Conservation (phyloP, 2,113 vertebrate species). For the Oreochromis niloticus region DNA sequence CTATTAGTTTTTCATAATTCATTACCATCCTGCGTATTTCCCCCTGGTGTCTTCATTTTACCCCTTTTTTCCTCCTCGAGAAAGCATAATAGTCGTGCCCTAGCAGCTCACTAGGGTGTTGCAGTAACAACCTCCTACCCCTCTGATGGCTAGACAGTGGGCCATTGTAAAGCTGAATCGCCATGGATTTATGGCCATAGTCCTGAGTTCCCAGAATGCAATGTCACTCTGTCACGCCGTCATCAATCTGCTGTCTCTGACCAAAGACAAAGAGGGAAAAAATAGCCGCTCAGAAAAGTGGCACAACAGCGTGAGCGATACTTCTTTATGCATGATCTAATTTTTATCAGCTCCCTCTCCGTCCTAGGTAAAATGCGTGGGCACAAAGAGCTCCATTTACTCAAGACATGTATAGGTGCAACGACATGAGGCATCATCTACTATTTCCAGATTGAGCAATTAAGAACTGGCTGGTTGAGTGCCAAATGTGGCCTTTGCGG, state of each 20-base stretch:
- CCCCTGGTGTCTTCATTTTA: constrained; percentile 11
- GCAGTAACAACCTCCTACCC: constrained; percentile 52
- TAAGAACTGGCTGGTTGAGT: constrained; percentile 39
- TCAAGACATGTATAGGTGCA: not conserved
- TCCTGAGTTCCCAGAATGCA: constrained; percentile 68
- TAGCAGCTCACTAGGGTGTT: constrained; percentile 46
- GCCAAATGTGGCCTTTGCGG: constrained; percentile 46
- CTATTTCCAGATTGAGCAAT: constrained; percentile 41
- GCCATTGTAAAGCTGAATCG: constrained; percentile 65
- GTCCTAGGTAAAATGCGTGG: constrained; percentile 6
- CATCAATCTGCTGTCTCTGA: constrained; percentile 61
- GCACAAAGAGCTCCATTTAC: constrained; percentile 13
- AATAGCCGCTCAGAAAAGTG: constrained; percentile 11
- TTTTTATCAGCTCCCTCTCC: constrained; percentile 41
- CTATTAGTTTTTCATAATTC: constrained; percentile 54
- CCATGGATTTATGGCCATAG: constrained; percentile 63
- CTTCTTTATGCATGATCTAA: constrained; percentile 33
- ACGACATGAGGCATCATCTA: constrained; percentile 29
- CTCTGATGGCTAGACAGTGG: constrained; percentile 61
- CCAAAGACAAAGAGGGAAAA: constrained; percentile 24
- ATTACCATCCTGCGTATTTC: constrained; percentile 21
- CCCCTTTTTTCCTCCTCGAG: not conserved
- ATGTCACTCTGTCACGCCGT: constrained; percentile 55
- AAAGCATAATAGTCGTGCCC: constrained; percentile 15
- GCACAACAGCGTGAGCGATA: not conserved